Evolutionary conservation across 1,140 invertebrate species (phyloP), one percentile per base, ranked within the genome.

Genomic region (Bradysia coprophila): DNA sequence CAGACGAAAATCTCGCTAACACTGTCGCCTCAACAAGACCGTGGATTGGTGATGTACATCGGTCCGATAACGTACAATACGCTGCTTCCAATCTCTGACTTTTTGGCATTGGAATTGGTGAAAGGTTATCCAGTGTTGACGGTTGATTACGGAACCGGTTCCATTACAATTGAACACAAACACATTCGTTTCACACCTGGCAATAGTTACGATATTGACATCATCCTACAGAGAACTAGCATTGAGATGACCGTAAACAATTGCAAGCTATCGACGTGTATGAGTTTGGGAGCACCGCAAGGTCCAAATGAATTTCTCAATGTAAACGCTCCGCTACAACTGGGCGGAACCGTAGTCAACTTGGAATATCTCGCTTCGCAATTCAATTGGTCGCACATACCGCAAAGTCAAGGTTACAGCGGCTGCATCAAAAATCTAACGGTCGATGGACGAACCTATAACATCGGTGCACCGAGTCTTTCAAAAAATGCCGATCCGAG

Each of bases 91-190:
- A 64, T 82, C 23, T 44, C 63, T 65, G 94, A 97, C 68, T 98
- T 95, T 55, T 79, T 97, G 61, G 77, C 90, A 0, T 50, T 97
- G 32, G 90, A 96, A 60, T 61, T 98, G 20, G 62, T 72, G n/a
- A 71, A 83, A 42, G 90, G 92, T 11, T 83, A 73, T 53, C 86
- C 88, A 1, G 68, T 83, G 1, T 64, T 97, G 0, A 73, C 85
- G 15, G 72, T 96, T 11, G 82, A 96, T 64, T 93, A 92, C 63
- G 93, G 93, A 3, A 75, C 81, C 1, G 90, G 89, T 2, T 82
- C 80, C 1, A 65, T 72, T 1, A 61, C 67, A 48, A 58, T 90
- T 4, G 74, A 81, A 48, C 73, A 80, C 44, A 72, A 79, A 22
- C 71, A 81, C 34, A 80, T 80, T 4, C 73, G 75, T 47, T 63